Percentiles rank a stretch among this genome's conserved stretches.
These are phyloP conservation scores for Drosophila nikananu DNA, from an alignment of 1,140 invertebrate genomes.

Conservation along the genomic window DNA sequence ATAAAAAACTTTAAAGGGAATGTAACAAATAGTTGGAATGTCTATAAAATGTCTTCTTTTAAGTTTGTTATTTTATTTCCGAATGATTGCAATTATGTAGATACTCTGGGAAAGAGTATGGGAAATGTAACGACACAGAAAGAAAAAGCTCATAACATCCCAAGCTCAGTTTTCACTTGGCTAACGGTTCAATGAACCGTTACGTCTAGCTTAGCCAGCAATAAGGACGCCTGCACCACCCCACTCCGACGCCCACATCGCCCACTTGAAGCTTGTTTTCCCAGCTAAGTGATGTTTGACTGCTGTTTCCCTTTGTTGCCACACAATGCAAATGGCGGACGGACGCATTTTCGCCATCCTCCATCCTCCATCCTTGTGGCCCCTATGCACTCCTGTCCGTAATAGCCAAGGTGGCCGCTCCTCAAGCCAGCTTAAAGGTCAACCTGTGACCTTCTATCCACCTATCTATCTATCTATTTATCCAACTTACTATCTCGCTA, in stretches of 20 bases:
- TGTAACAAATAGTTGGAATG: not conserved
- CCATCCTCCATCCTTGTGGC: conserved; percentile 8
- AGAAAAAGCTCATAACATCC: conserved; percentile 38
- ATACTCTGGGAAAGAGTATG: conserved; percentile 1
- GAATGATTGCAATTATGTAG: not conserved
- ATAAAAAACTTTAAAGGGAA: too few relatives aligned
- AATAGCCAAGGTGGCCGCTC: conserved; percentile 33
- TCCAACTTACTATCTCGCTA: conserved; percentile 27
- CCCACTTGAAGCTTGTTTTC: conserved; percentile 53
- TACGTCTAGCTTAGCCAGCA: conserved; percentile 65
- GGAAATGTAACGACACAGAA: conserved; percentile 18
- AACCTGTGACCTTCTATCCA: conserved; percentile 64
- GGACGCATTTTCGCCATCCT: conserved; percentile 23
- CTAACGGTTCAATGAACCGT: conserved; percentile 73
- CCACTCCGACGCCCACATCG: conserved; percentile 11
- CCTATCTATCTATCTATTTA: conserved; percentile 27
- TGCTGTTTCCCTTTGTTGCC: conserved; percentile 65
- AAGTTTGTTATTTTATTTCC: not conserved
- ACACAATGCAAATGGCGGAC: conserved; percentile 53
- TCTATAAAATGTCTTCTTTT: too few relatives aligned
- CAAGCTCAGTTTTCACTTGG: conserved; percentile 58
- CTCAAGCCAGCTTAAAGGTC: conserved; percentile 68
- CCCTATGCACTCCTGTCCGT: conserved; percentile 10
- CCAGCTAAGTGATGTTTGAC: conserved; percentile 62
- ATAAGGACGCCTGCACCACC: conserved; percentile 28